A percentile compares a stretch with the other conserved stretches of the same genome.
Conservation (phyloP, 2,797 vertebrate species). For the Emydoidea blandingii region DNA sequence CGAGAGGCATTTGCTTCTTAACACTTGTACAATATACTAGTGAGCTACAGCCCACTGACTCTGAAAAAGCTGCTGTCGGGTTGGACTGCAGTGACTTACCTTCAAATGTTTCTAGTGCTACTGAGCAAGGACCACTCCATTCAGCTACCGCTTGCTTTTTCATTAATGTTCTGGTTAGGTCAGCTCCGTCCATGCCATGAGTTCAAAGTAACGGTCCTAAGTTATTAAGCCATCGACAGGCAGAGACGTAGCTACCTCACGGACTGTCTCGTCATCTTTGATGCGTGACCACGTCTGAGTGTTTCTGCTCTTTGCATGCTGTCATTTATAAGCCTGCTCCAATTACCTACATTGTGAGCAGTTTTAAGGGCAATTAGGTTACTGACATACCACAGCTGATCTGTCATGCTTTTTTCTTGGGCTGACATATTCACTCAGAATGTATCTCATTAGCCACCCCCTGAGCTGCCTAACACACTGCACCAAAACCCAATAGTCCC, state of each 20-base stretch:
- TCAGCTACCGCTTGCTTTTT: neutral
- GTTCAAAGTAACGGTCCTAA: neutral
- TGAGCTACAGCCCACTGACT: no score
- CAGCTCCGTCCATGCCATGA: neutral
- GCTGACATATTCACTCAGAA: neutral
- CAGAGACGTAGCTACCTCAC: neutral
- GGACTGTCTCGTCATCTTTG: neutral
- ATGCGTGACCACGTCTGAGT: neutral
- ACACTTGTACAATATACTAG: no score
- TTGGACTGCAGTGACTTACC: no score
- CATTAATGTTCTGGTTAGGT: neutral
- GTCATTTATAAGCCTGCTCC: no score
- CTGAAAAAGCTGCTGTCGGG: no score
- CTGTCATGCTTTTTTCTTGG: neutral
- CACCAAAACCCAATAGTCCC: neutral
- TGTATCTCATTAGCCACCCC: neutral
- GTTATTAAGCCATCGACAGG: neutral
- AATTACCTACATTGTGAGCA: no score
- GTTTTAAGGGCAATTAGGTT: neutral
- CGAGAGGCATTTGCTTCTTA: no score
- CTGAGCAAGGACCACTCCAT: neutral
- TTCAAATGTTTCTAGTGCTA: no score
- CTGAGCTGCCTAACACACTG: no score
- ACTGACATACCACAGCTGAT: neutral
- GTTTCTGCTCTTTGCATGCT: neutral